Percentiles rank a stretch among this genome's conserved stretches.
Evolutionary conservation across 92 coral and sea anemone genomes (phyloP).

Genomic region (Umimayanthus kanabou): DNA sequence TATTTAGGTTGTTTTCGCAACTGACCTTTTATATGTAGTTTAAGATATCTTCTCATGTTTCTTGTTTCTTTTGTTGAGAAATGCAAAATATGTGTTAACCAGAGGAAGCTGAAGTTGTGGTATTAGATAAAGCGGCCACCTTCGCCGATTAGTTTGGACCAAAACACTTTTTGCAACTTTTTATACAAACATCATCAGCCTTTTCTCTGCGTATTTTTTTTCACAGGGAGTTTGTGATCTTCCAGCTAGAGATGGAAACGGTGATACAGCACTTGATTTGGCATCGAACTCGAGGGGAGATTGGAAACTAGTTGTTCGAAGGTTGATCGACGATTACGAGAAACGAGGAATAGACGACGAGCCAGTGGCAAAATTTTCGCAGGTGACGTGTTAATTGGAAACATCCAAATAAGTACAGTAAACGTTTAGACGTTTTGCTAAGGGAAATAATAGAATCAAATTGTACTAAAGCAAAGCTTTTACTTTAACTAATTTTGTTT

Average conservation of each 20-base stretch:
- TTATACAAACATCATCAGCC: not conserved
- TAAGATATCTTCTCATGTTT: no score
- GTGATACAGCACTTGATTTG: conserved; percentile 6
- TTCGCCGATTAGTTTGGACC: not conserved
- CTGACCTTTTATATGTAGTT: not conserved
- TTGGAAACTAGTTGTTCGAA: not conserved
- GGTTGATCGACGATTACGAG: conserved; percentile 16
- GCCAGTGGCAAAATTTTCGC: not conserved
- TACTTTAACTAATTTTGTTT: not conserved
- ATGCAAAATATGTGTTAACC: not conserved
- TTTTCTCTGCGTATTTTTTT: not conserved
- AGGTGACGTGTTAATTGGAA: not conserved
- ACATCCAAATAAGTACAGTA: not conserved
- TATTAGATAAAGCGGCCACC: no score
- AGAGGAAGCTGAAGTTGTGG: not conserved
- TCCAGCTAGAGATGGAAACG: not conserved
- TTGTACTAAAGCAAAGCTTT: not conserved
- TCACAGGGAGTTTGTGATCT: not conserved
- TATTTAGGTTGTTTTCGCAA: not conserved
- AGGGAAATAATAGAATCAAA: not conserved
- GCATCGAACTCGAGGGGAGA: not conserved
- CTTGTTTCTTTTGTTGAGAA: not conserved
- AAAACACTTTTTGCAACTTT: not conserved
- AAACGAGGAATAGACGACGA: not conserved
- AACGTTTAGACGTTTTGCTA: not conserved